phyloP scores from a whole-genome alignment of 92 coral and sea anemone species.

The Paragorgia papillata region DNA sequence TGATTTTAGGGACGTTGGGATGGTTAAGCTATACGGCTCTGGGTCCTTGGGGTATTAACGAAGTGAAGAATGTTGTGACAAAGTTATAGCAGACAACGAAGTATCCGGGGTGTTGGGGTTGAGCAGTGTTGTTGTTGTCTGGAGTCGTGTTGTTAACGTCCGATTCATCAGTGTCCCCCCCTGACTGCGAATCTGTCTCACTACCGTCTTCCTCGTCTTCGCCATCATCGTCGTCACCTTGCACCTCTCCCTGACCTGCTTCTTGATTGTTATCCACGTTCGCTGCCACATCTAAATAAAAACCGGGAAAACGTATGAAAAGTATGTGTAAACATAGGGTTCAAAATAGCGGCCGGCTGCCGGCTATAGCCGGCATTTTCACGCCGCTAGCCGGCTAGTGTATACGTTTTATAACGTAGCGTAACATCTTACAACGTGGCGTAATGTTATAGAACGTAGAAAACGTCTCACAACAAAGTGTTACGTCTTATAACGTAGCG shows the following conservation, averaged over 20 bases:
- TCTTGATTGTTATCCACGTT: not conserved
- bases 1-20: too few species aligned
- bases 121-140: slow-evolving; percentile 63
- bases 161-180: slow-evolving; percentile 50
- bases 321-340: too few species aligned
- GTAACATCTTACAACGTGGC: too few species aligned
- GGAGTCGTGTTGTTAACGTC: slow-evolving; percentile 46
- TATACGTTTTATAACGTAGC: too few species aligned
- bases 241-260: slow-evolving; percentile 27
- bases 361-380: too few species aligned
- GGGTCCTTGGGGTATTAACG: slow-evolving; percentile 77
- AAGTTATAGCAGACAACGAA: slow-evolving; percentile 77
- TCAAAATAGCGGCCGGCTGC: too few species aligned
- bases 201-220: slow-evolving; percentile 54
- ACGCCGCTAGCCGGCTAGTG: too few species aligned
- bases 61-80: slow-evolving; percentile 88
- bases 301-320: not conserved
- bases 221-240: slow-evolving; percentile 46
- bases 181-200: too few species aligned
- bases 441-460: too few species aligned
- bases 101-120: slow-evolving; percentile 70
- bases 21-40: too few species aligned
- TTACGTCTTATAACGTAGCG: too few species aligned
- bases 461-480: too few species aligned
- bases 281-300: not conserved